These are phyloP conservation scores for Danio choprae DNA, from an alignment of 2,797 vertebrate species.

Conservation along the genomic window DNA sequence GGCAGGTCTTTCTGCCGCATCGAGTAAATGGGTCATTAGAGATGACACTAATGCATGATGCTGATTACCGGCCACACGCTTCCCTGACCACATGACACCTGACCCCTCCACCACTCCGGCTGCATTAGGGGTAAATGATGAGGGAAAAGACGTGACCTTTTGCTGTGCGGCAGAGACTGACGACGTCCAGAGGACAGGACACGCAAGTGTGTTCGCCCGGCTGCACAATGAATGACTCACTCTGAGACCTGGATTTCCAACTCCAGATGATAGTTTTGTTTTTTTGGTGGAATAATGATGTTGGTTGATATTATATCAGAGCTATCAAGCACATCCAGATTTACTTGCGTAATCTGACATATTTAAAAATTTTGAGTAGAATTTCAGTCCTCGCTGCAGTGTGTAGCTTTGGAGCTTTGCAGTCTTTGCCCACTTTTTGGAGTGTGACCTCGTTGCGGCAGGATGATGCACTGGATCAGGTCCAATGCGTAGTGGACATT, in stretches of 20 bases:
- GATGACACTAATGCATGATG: constrained; percentile 84
- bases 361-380: background rate
- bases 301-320: background rate
- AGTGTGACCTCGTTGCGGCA: too few relatives aligned
- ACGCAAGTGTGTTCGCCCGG: background rate
- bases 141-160: constrained; percentile 78
- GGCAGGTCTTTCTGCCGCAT: constrained; percentile 79
- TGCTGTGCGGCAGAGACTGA: constrained; percentile 65
- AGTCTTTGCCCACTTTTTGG: too few relatives aligned
- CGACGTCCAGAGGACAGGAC: constrained; percentile 49
- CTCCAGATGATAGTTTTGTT: background rate
- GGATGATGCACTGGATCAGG: too few relatives aligned
- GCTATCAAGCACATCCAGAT: background rate
- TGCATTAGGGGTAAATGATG: constrained; percentile 79
- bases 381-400: too few relatives aligned
- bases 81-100: constrained; percentile 73
- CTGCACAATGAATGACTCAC: constrained; percentile 12
- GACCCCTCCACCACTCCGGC: constrained; percentile 62
- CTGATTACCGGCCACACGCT: constrained; percentile 78
- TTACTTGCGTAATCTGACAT: background rate
- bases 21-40: constrained; percentile 80
- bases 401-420: too few relatives aligned
- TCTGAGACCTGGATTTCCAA: constrained; percentile 15
- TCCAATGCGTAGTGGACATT: too few relatives aligned
- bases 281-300: constrained; percentile 9